Evolutionary conservation across 2,113 vertebrate species (phyloP).

Genomic region (Petaurus breviceps): DNA sequence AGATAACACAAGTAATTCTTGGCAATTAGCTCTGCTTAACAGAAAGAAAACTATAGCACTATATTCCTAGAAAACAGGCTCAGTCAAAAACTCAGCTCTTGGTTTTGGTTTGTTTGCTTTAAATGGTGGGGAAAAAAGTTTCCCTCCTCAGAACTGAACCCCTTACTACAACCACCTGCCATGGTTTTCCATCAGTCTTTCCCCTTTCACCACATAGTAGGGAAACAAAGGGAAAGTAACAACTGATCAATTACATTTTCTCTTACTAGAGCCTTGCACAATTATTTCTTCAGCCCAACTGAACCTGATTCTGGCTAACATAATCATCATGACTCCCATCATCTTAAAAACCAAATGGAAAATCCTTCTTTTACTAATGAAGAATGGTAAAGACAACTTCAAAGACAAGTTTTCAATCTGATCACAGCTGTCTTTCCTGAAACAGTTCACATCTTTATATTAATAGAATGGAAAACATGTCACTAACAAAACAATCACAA

Average conservation of each 20-base stretch:
- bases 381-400: neutral
- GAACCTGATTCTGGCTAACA: constrained; percentile 4
- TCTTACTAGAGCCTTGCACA: neutral
- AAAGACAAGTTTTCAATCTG: constrained; percentile 2
- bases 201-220: neutral
- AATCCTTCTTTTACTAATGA: constrained; percentile 14
- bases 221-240: neutral
- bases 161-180: neutral
- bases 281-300: constrained; percentile 38
- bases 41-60: neutral
- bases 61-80: constrained; percentile 23
- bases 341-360: constrained; percentile 40
- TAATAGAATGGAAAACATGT: neutral
- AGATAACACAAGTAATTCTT: neutral
- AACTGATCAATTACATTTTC: neutral
- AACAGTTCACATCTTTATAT: constrained; percentile 5
- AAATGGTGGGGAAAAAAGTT: neutral
- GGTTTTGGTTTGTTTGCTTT: constrained; percentile 33
- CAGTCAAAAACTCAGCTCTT: constrained; percentile 7
- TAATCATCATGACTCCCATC: neutral
- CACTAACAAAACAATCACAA: constrained; percentile 39
- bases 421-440: neutral
- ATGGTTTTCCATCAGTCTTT: neutral
- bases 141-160: neutral
- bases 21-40: neutral